Conservation (phyloP, 1,140 invertebrate genomes). For the Rhynchophorus ferrugineus region DNA sequence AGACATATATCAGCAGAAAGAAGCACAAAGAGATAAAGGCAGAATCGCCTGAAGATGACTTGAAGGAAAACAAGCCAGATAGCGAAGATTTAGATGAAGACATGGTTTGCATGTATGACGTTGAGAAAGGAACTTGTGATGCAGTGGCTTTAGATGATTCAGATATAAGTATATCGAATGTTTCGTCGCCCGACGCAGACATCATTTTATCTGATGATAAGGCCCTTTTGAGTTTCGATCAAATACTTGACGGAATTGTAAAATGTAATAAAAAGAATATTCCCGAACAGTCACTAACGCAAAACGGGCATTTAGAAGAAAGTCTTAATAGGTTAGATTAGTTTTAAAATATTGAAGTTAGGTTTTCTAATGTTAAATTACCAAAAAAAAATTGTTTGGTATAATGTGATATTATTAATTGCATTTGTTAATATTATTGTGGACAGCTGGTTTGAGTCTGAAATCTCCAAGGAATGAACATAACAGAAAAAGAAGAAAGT, state of each 20-base stretch:
- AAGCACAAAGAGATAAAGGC: conserved; percentile 11
- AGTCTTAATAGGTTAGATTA: conserved; percentile 12
- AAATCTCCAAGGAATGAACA: no score
- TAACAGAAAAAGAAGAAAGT: no score
- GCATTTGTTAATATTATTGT: neutral
- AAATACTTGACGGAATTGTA: conserved; percentile 26
- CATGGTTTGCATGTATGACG: conserved; percentile 28
- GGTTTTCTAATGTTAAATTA: neutral
- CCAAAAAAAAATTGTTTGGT: neutral
- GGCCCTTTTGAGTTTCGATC: conserved; percentile 25
- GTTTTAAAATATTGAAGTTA: neutral
- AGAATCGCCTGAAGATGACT: conserved; percentile 1
- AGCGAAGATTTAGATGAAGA: conserved; percentile 19
- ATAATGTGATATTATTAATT: neutral
- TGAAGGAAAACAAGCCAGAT: conserved; percentile 13
- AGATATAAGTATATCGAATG: conserved; percentile 18
- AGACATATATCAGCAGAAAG: conserved; percentile 25
- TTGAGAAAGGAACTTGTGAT: conserved; percentile 27
- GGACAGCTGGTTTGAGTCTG: no score
- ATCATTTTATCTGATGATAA: conserved; percentile 22
- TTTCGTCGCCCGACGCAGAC: conserved; percentile 23
- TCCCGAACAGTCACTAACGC: conserved; percentile 12
- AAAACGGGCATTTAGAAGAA: conserved; percentile 11
- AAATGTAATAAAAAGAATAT: conserved; percentile 29
- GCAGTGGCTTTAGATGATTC: conserved; percentile 22